phyloP scores from a whole-genome alignment of 2,797 vertebrate species.

The Echeneis naucrates region DNA sequence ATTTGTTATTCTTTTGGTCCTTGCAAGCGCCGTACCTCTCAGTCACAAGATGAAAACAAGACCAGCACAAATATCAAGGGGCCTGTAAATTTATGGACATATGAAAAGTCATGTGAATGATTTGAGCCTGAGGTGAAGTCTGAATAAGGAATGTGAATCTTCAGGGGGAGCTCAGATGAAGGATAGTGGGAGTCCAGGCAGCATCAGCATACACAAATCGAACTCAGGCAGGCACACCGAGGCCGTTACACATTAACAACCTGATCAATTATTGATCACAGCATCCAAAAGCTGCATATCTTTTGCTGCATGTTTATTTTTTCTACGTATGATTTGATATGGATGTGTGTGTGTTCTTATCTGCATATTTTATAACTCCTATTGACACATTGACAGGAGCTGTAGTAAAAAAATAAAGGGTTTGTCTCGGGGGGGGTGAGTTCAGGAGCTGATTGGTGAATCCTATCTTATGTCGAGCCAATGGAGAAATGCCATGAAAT shows the following conservation, averaged over 20 bases:
- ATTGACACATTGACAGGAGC: not conserved
- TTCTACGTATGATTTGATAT: not conserved
- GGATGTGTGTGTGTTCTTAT: not conserved
- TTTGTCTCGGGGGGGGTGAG: slow-evolving; percentile 10
- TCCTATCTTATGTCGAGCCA: not conserved
- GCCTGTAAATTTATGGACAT: not conserved
- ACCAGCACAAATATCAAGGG: not conserved
- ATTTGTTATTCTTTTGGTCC: no score
- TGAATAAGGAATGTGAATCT: slow-evolving; percentile 10
- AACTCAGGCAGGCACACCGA: slow-evolving; percentile 6
- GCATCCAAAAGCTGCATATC: not conserved
- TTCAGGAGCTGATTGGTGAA: not conserved
- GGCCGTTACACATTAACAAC: slow-evolving; percentile 30
- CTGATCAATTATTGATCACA: slow-evolving; percentile 41
- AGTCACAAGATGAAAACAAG: no score
- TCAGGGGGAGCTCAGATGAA: slow-evolving; percentile 13
- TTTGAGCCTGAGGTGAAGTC: not conserved
- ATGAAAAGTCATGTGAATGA: not conserved
- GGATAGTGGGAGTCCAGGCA: slow-evolving; percentile 14
- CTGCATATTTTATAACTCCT: no score
- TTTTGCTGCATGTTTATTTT: not conserved
- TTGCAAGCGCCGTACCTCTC: no score
- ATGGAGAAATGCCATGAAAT: no score
- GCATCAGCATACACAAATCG: slow-evolving; percentile 18
- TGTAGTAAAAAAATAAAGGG: slow-evolving; percentile 8